Percentiles rank a stretch among this genome's conserved stretches.
phyloP scores from a whole-genome alignment of 2,888 invertebrate genomes.

The Hypomecis punctinalis region DNA sequence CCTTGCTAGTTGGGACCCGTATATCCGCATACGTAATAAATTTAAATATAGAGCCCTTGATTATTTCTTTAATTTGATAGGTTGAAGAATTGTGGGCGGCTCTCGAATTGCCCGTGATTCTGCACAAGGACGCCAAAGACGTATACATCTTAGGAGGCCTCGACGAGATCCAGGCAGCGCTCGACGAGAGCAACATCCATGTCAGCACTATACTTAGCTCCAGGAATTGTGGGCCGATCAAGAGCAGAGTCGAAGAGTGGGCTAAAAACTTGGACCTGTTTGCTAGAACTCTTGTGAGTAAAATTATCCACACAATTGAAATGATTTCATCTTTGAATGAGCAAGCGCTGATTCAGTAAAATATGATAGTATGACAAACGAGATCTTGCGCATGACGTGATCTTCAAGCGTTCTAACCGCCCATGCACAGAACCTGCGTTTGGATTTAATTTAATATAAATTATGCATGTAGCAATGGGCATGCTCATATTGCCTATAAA shows the following conservation, averaged over 20 bases:
- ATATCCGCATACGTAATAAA: background rate
- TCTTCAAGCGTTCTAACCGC: no score
- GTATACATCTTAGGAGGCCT: constrained; percentile 93
- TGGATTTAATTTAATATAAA: no score
- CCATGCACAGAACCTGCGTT: no score
- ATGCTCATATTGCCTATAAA: no score
- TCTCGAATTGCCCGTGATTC: constrained; percentile 90
- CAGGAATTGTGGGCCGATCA: constrained; percentile 93
- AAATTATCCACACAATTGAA: no score
- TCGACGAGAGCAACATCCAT: constrained; percentile 95
- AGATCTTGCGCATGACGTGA: no score
- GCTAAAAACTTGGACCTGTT: constrained; percentile 90
- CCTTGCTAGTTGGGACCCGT: no score
- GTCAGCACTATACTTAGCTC: constrained; percentile 95
- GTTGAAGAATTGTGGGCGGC: constrained; percentile 94
- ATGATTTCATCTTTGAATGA: no score
- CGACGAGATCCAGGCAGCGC: constrained; percentile 92
- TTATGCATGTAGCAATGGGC: no score
- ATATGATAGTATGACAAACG: no score
- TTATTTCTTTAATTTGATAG: constrained; percentile 62
- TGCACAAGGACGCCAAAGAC: constrained; percentile 93
- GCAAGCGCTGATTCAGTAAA: no score
- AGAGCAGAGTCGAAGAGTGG: constrained; percentile 93
- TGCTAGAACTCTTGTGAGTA: constrained; percentile 89
- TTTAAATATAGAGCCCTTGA: background rate